phyloP scores from a whole-genome alignment of 1,140 invertebrate species.

The Platyscapa corneri region DNA sequence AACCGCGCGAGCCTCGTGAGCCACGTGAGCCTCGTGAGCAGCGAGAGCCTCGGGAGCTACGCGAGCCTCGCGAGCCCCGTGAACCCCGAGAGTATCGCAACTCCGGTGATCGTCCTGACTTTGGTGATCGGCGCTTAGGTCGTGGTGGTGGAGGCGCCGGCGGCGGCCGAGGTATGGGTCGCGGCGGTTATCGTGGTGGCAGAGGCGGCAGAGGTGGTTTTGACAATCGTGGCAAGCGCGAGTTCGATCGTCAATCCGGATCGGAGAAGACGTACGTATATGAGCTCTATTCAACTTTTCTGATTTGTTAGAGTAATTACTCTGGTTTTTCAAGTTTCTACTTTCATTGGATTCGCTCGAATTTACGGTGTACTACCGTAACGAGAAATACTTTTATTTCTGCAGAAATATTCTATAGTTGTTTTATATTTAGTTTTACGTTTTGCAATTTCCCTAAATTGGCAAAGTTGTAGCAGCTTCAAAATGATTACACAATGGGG shows the following conservation, averaged over 20 bases:
- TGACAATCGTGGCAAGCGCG: constrained; percentile 87
- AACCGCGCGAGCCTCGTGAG: constrained; percentile 62
- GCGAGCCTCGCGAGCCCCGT: constrained; percentile 59
- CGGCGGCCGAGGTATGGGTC: constrained; percentile 68
- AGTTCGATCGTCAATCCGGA: constrained; percentile 96
- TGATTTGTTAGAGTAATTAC: not conserved
- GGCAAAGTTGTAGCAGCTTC: not conserved
- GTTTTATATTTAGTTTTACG: not conserved
- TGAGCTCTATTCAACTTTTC: not conserved
- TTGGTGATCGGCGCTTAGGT: constrained; percentile 64
- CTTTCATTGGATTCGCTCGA: constrained; percentile 54
- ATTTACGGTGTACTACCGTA: not conserved
- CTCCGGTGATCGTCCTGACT: constrained; percentile 58
- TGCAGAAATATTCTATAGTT: not conserved
- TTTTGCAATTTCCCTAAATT: not conserved
- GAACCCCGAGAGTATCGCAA: constrained; percentile 64
- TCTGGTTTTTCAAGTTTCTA: constrained; percentile 21
- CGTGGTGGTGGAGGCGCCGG: constrained; percentile 56
- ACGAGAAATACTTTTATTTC: not conserved
- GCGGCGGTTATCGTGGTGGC: constrained; percentile 69
- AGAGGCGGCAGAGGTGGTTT: constrained; percentile 74
- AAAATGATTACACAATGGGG: not conserved
- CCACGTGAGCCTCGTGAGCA: constrained; percentile 64
- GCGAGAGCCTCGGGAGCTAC: constrained; percentile 44
- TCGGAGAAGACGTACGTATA: constrained; percentile 90